Base-by-base conservation (phyloP, 2,113 vertebrate genomes). In the Mirounga angustirostris region DNA sequence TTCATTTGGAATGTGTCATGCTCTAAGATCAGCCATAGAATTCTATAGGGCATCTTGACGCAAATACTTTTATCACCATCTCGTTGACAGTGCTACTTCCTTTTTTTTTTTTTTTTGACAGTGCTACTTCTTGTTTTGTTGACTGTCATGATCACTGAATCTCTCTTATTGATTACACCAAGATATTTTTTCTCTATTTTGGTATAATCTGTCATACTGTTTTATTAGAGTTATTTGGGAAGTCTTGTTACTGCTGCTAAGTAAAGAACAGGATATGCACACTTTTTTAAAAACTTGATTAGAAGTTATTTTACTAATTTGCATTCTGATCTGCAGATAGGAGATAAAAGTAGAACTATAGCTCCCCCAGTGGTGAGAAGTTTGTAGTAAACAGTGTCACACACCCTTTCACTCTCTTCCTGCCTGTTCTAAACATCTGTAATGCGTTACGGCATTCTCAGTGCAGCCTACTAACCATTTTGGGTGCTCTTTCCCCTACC, bases 251-350 rank as follows among this genome's bases (percentile, higher is more conserved):
- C 5, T 81, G 13, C 61, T 94, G 14, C 26, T 89, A 87, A 74
- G 90, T 89, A 61, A 59, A 95, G 58, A 89, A 69, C 24, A 83
- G 52, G 52, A 21, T 94, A 33, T 24, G 7, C 56, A n/a, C 40
- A 88, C n/a, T 88, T 3, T 95, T 95, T 92, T 33, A 79, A 88
- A 69, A 82, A n/a, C 22, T 19, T 79, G 87, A 85, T 54, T 83
- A 50, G 67, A 87, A 95, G 54, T 78, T 50, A 85, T 82, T 91
- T 96, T 84, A 94, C 28, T 81, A 50, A 90, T 93, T 94, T 94
- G 33, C 36, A 50, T 98, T 95, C 22, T 91, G 30, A 61, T 89
- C 36, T 97, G 16, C 33, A 22, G 82, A 16, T 61, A 80, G 71
- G 73, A 73, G 36, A 58, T 69, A 67, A 80, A 87, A 91, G 46